Percentiles rank a stretch among this genome's conserved stretches.
Conservation (phyloP, 2,797 vertebrate genomes). For the Xenentodon cancila region DNA sequence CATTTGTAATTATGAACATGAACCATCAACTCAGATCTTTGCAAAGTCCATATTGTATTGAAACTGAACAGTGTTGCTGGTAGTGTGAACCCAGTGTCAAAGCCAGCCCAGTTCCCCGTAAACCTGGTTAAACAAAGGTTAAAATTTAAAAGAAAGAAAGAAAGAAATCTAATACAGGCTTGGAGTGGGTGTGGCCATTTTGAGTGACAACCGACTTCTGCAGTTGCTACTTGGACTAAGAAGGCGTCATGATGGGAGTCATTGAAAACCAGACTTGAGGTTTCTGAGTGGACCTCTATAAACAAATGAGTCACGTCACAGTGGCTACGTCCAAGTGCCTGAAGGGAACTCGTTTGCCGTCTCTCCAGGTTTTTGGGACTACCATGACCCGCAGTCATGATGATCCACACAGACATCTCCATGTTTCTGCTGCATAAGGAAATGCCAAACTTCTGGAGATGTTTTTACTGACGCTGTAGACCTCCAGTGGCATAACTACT, state of each 20-base stretch:
- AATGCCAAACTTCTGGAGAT: no score
- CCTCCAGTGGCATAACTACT: conserved; percentile 1
- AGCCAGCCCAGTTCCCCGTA: no score
- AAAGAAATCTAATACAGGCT: no score
- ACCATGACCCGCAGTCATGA: background rate
- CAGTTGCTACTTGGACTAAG: background rate
- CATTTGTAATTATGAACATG: no score
- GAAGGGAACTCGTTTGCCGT: no score
- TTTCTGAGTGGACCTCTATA: background rate
- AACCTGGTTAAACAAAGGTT: no score
- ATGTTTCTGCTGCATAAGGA: no score
- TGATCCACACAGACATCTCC: background rate
- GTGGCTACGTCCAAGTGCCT: background rate
- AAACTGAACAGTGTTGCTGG: no score
- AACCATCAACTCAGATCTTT: no score
- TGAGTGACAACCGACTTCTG: background rate
- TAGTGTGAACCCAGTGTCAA: no score
- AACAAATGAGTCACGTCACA: background rate
- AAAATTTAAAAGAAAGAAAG: no score
- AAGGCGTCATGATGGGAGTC: background rate
- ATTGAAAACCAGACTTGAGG: background rate
- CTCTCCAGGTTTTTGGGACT: background rate
- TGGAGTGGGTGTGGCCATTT: background rate
- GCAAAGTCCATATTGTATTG: no score
- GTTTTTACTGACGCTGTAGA: background rate